Conservation (phyloP, 1,140 invertebrate species). For the Drosophila lacertosa region DNA sequence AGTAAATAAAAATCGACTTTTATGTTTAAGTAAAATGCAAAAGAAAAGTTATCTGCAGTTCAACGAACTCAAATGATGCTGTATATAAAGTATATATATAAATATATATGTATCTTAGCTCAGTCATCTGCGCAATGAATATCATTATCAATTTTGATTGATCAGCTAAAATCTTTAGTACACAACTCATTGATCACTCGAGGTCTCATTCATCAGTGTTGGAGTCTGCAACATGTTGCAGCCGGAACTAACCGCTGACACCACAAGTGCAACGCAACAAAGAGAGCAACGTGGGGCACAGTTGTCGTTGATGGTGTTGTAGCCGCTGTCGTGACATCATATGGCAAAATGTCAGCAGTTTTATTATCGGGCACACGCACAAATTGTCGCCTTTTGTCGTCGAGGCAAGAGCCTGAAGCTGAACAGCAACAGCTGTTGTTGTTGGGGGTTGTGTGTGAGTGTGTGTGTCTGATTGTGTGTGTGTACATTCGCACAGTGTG, state of each 20-base stretch:
- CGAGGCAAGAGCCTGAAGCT: neutral
- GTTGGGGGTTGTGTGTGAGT: conserved; percentile 5
- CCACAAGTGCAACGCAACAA: neutral
- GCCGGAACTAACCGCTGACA: conserved; percentile 11
- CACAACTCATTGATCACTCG: conserved; percentile 15
- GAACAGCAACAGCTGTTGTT: conserved; percentile 28
- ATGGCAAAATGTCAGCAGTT: conserved; percentile 75
- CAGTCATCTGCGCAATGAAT: conserved; percentile 2
- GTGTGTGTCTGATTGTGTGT: conserved; percentile 2
- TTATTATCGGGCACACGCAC: conserved; percentile 74
- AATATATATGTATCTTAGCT: neutral
- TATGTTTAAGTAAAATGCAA: neutral
- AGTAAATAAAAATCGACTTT: no score
- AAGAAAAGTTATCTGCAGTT: neutral
- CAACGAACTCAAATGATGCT: neutral
- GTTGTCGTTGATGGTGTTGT: conserved; percentile 35
- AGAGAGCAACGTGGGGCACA: conserved; percentile 16
- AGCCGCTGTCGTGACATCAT: conserved; percentile 67
- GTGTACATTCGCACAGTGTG: conserved; percentile 60
- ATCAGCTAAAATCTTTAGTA: conserved; percentile 15
- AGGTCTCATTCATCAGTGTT: conserved; percentile 25
- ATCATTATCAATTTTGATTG: conserved; percentile 19
- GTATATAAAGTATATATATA: neutral
- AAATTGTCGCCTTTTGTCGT: conserved; percentile 47
- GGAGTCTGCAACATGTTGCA: conserved; percentile 15